A percentile compares a stretch with the other conserved stretches of the same genome.
phyloP scores from a whole-genome alignment of 2,113 vertebrate species.

The Mormoops blainvillei region DNA sequence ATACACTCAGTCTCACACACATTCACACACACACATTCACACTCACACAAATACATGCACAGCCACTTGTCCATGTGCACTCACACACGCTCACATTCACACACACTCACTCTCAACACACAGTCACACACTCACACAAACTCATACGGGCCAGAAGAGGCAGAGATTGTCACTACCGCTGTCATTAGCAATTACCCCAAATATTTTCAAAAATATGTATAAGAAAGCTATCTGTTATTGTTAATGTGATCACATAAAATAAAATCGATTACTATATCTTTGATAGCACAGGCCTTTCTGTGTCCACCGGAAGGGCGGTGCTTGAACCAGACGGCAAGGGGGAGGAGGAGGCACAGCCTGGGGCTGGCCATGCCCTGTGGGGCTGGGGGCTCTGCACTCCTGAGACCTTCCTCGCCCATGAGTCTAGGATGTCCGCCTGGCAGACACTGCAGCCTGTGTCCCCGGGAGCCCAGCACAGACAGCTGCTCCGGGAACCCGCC shows the following conservation, averaged over 20 bases:
- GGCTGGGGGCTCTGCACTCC: not conserved
- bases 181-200: not conserved
- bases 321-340: not conserved
- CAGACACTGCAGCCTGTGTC: fast-evolving
- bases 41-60: not conserved
- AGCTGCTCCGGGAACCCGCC: fast-evolving
- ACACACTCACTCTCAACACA: not conserved
- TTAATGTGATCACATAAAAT: not conserved
- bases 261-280: not conserved
- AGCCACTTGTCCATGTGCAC: not conserved
- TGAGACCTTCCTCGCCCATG: fast-evolving
- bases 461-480: fast-evolving
- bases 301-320: not conserved
- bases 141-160: not conserved
- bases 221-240: not conserved
- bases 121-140: not conserved
- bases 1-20: not conserved
- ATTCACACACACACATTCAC: not conserved
- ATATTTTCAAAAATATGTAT: not conserved
- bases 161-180: fast-evolving
- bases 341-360: not conserved
- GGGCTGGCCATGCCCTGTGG: fast-evolving
- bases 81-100: not conserved
- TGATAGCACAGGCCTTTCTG: no score
- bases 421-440: fast-evolving